Evolutionary conservation across 2,888 invertebrate species (phyloP).

Genomic region (Cyaniris semiargus): DNA sequence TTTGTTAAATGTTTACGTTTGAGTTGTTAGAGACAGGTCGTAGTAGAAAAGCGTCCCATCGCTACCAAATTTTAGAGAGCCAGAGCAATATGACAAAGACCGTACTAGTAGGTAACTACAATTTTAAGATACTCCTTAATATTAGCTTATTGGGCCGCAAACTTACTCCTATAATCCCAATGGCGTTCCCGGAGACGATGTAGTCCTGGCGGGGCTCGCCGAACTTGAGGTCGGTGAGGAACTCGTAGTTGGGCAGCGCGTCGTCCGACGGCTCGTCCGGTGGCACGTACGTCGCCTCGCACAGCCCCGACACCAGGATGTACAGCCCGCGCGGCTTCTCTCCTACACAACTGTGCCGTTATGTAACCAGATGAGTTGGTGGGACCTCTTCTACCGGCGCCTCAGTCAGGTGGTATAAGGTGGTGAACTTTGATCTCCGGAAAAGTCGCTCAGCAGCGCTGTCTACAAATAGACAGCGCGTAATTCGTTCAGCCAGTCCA

Average conservation of each 20-base stretch:
- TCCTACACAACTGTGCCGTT: conserved; percentile 46
- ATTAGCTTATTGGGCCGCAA: too few species aligned
- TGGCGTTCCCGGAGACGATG: conserved; percentile 81
- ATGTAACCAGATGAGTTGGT: background rate
- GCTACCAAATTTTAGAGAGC: too few species aligned
- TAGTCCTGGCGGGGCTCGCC: conserved; percentile 74
- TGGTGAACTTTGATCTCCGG: too few species aligned
- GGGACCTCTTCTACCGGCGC: background rate
- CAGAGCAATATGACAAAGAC: too few species aligned
- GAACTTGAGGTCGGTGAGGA: conserved; percentile 71
- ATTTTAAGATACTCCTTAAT: too few species aligned
- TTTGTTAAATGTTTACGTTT: too few species aligned
- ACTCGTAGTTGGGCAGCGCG: conserved; percentile 78
- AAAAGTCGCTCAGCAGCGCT: too few species aligned
- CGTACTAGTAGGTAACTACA: too few species aligned
- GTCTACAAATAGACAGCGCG: too few species aligned
- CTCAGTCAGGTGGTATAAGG: background rate
- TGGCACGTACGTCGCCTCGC: conserved; percentile 66
- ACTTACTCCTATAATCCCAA: conserved; percentile 80
- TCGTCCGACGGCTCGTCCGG: conserved; percentile 69
- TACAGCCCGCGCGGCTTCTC: conserved; percentile 70
- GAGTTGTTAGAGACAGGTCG: too few species aligned
- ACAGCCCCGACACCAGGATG: conserved; percentile 65
- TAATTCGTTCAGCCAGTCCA: too few species aligned
- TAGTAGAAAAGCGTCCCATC: too few species aligned